Conservation (phyloP, 1,140 invertebrate species). For the Drosophila sulfurigaster region DNA sequence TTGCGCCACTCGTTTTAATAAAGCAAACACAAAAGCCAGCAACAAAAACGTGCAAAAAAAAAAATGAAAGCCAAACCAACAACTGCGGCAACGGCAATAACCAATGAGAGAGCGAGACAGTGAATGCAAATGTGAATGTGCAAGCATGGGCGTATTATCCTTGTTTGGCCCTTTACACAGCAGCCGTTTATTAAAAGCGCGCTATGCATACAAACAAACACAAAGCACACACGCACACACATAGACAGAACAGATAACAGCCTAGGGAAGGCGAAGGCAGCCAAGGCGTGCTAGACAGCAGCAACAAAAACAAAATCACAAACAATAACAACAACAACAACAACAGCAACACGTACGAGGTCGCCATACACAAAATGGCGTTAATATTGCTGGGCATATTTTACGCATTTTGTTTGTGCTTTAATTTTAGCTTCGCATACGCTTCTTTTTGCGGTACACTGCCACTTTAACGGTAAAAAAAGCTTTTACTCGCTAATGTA, state of each 20-base stretch:
- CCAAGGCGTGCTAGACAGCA: constrained; percentile 33
- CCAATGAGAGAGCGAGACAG: constrained; percentile 16
- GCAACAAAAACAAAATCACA: constrained; percentile 23
- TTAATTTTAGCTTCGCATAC: constrained; percentile 45
- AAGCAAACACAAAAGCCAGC: constrained; percentile 54
- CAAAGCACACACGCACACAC: constrained; percentile 1
- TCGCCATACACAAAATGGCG: constrained; percentile 53
- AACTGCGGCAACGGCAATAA: constrained; percentile 44
- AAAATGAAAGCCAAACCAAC: constrained; percentile 45
- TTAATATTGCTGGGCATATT: constrained; percentile 60
- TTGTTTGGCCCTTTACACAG: constrained; percentile 48
- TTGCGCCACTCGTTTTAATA: constrained; percentile 73
- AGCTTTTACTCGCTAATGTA: neutral
- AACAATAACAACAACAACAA: constrained; percentile 10
- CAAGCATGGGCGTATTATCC: constrained; percentile 47
- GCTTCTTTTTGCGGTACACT: neutral
- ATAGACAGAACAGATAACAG: constrained; percentile 33
- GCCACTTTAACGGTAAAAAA: neutral
- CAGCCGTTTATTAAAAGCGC: constrained; percentile 56
- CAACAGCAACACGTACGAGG: constrained; percentile 45
- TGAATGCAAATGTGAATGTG: neutral
- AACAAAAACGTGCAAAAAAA: constrained; percentile 27
- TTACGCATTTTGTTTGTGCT: constrained; percentile 60
- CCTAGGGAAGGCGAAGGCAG: constrained; percentile 27
- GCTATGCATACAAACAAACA: constrained; percentile 49